These are phyloP conservation scores for Orgyia antiqua DNA, from an alignment of 2,888 invertebrate species.

Conservation along the genomic window DNA sequence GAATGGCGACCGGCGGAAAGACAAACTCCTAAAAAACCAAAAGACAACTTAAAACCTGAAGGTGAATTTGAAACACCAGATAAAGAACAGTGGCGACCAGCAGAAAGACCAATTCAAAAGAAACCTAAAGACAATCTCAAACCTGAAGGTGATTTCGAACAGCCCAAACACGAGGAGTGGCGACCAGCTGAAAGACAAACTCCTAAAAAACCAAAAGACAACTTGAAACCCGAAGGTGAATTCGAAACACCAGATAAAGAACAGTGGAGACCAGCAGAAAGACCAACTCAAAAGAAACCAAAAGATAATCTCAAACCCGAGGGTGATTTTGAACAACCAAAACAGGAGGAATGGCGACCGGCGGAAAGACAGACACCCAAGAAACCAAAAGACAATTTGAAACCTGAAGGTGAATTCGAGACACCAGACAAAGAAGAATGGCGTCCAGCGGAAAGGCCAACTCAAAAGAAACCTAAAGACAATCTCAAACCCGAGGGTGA, in stretches of 20 bases:
- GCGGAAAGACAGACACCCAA: slow-evolving; percentile 65
- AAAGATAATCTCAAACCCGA: slow-evolving; percentile 50
- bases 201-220: slow-evolving; percentile 65
- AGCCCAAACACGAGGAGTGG: slow-evolving; percentile 53
- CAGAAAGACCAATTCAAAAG: slow-evolving; percentile 53
- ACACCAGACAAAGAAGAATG: slow-evolving; percentile 37
- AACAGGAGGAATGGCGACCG: slow-evolving; percentile 54
- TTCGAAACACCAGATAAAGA: slow-evolving; percentile 57
- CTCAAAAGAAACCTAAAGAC: slow-evolving; percentile 27
- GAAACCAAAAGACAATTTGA: slow-evolving; percentile 74
- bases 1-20: slow-evolving; percentile 64
- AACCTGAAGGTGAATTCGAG: slow-evolving; percentile 73
- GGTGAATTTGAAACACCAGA: slow-evolving; percentile 68
- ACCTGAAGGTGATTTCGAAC: slow-evolving; percentile 69
- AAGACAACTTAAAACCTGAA: slow-evolving; percentile 68
- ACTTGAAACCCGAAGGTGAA: slow-evolving; percentile 27
- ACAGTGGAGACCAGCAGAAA: slow-evolving; percentile 53
- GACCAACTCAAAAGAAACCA: slow-evolving; percentile 46
- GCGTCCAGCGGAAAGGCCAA: slow-evolving; percentile 44
- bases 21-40: slow-evolving; percentile 44
- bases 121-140: slow-evolving; percentile 64
- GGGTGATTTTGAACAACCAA: slow-evolving; percentile 65
- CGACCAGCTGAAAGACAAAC: slow-evolving; percentile 48
- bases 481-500: slow-evolving; percentile 61
- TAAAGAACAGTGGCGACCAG: slow-evolving; percentile 55